phyloP scores from a whole-genome alignment of 2,113 vertebrate species.

The Microcebus griseorufus region DNA sequence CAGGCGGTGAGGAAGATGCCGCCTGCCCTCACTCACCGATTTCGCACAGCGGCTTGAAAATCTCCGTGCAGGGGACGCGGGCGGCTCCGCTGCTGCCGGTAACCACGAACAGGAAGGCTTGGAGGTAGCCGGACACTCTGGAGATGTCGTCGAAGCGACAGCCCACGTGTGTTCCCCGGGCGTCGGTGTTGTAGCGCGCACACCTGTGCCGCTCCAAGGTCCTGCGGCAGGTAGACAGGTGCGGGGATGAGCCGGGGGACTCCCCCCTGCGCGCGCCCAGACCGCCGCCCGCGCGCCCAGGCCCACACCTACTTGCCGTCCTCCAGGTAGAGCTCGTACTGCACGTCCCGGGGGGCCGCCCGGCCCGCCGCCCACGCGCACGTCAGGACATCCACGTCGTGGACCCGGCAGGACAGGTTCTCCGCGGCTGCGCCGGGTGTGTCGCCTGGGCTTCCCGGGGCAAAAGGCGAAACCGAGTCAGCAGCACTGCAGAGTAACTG shows the following conservation, averaged over 20 bases:
- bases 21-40: not conserved
- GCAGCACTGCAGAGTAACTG: accelerated
- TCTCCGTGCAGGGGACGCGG: not conserved
- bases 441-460: not conserved
- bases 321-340: not conserved
- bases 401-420: not conserved
- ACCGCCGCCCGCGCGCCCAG: accelerated
- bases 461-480: accelerated
- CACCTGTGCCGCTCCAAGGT: not conserved
- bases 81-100: not conserved
- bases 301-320: accelerated
- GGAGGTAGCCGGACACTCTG: accelerated
- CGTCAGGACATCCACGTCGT: not conserved
- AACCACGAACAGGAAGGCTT: not conserved
- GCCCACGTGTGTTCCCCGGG: not conserved
- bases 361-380: not conserved
- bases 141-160: not conserved
- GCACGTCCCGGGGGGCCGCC: accelerated
- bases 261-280: no score
- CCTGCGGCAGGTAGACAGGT: not conserved
- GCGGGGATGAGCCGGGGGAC: accelerated
- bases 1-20: accelerated
- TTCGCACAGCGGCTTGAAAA: accelerated
- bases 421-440: accelerated
- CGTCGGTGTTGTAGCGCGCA: not conserved